Evolutionary conservation across 2,113 vertebrate species (phyloP), one percentile per base, ranked within the genome.

Genomic region (Chauna torquata): DNA sequence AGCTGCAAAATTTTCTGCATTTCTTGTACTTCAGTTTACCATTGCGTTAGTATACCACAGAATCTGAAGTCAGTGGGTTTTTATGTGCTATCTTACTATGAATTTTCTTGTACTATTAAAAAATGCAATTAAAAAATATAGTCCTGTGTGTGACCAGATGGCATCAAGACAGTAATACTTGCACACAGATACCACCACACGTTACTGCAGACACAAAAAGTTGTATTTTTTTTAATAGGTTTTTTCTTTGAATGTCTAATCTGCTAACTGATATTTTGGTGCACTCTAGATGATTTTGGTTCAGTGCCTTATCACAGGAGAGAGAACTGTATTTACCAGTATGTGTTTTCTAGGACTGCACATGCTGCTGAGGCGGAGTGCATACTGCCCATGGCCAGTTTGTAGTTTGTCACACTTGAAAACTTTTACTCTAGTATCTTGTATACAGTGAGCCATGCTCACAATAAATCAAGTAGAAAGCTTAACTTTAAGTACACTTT

Each of bases 171-270:
- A 34, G 3, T 25, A n/a, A 47, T 16, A 32, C 11, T 61, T 27
- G 28, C 3, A 3, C 5, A 0, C 38, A 45, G 11, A 32, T 3
- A 42, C 5, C 14, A 70, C 18, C 30, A 27, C 27, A n/a, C n/a
- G 66, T 2, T 22, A 77, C 42, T 44, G 66, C 57, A 36, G 11
- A 55, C 22, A 86, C 44, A 57, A 58, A 59, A 58, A 11, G 5
- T 0, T 8, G 1, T 2, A 3, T 38, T 82, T 34, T 44, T 7
- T 7, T 28, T 3, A 1, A 62, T 57, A 20, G 17, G 8, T n/a
- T 64, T 27, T 88, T 50, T 50, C 54, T 82, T n/a, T 32, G 11
- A 55, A 28, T 4, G 5, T 44, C 57, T 25, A 8, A 61, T 52
- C 32, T 40, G 57, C 23, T 17, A 22, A 44, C 10, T 36, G 77